phyloP scores from a whole-genome alignment of 2,888 invertebrate species.

The Papilio gigon region DNA sequence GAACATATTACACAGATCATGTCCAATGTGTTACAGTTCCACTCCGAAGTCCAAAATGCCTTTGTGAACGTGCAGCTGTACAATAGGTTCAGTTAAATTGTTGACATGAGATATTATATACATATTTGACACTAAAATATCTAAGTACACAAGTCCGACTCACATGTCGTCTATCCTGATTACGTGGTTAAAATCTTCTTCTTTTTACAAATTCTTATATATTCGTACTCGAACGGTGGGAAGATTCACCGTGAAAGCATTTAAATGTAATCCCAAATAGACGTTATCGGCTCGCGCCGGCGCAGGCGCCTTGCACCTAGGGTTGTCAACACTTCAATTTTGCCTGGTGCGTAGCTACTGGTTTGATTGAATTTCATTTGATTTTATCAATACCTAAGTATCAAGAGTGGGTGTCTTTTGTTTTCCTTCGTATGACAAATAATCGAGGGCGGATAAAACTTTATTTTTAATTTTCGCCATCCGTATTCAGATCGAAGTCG shows the following conservation, averaged over 20 bases:
- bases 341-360: background rate
- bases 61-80: too few species aligned
- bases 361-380: background rate
- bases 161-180: background rate
- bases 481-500: background rate
- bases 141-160: background rate
- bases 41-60: background rate
- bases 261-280: conserved; percentile 53
- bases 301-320: conserved; percentile 54
- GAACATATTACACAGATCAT: background rate
- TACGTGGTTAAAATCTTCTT: background rate
- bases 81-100: too few species aligned
- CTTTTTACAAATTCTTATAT: conserved; percentile 3
- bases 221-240: conserved; percentile 8
- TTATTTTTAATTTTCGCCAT: background rate
- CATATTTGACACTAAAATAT: background rate
- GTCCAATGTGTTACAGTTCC: background rate
- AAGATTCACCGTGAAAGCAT: conserved; percentile 47
- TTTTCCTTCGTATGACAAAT: background rate
- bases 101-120: too few species aligned
- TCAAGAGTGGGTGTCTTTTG: too few species aligned
- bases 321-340: background rate
- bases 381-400: too few species aligned
- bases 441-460: background rate
- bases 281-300: conserved; percentile 60